These are phyloP conservation scores for Erythrolamprus reginae DNA, from an alignment of 2,113 vertebrate species.

Conservation along the genomic window DNA sequence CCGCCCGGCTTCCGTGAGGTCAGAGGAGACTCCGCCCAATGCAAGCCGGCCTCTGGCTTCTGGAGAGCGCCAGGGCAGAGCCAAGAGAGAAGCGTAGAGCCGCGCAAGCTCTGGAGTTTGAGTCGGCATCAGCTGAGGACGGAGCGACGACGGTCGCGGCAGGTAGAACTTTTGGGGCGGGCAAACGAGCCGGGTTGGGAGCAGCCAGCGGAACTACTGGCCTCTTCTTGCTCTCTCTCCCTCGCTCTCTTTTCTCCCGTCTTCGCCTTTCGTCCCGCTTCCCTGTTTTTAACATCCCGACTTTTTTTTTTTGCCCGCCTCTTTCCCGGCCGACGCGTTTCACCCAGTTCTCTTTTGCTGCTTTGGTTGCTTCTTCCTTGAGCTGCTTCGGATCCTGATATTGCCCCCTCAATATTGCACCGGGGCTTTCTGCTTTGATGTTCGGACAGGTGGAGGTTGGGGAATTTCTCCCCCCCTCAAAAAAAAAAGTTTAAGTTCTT, in stretches of 20 bases:
- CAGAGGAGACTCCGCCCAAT: background rate
- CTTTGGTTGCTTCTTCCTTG: background rate
- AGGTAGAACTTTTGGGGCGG: background rate
- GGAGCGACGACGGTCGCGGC: background rate
- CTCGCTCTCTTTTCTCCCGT: background rate
- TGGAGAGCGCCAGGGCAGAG: background rate
- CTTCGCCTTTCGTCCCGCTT: background rate
- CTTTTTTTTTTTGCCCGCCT: background rate
- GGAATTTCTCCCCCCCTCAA: background rate
- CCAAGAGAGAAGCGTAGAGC: background rate
- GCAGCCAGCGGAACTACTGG: background rate
- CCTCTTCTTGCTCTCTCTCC: background rate
- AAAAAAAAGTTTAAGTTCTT: no score
- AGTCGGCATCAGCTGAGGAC: constrained; percentile 21
- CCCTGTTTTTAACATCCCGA: background rate
- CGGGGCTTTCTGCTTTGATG: background rate
- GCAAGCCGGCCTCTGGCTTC: background rate
- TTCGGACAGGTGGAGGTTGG: no score
- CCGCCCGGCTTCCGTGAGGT: background rate
- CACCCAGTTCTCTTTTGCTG: background rate
- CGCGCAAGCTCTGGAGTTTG: background rate
- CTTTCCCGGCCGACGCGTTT: background rate
- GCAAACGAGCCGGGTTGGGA: background rate
- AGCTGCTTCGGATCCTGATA: background rate
- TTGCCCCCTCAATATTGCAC: background rate